Conservation (phyloP, 1,140 invertebrate genomes). For the Phortica variegata region DNA sequence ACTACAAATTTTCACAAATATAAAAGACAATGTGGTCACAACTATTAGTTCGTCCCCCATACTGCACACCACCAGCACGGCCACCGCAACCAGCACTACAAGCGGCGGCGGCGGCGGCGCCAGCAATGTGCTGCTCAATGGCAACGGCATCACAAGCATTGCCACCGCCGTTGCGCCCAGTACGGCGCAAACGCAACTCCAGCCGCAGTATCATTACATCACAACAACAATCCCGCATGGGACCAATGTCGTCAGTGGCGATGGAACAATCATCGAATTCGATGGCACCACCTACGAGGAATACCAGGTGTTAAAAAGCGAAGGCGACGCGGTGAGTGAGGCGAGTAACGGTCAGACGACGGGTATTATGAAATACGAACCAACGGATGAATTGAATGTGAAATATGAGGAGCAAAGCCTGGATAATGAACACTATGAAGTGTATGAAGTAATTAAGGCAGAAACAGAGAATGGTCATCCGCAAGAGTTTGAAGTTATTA, state of each 20-base stretch:
- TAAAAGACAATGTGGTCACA: slow-evolving; percentile 58
- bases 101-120: slow-evolving; percentile 14
- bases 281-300: slow-evolving; percentile 45
- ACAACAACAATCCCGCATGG: slow-evolving; percentile 19
- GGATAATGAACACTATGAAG: slow-evolving; percentile 37
- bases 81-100: slow-evolving; percentile 11
- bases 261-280: slow-evolving; percentile 43
- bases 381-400: slow-evolving; percentile 37
- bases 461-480: slow-evolving; percentile 32
- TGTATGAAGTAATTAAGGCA: slow-evolving; percentile 39
- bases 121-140: no score
- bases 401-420: slow-evolving; percentile 43
- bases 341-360: slow-evolving; percentile 41
- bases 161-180: not conserved
- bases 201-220: slow-evolving; percentile 49
- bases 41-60: slow-evolving; percentile 57
- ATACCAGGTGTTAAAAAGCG: slow-evolving; percentile 44
- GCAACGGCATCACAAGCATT: slow-evolving; percentile 18
- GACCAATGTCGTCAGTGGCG: slow-evolving; percentile 30
- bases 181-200: slow-evolving; percentile 6
- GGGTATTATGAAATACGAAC: slow-evolving; percentile 51
- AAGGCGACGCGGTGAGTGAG: slow-evolving; percentile 41
- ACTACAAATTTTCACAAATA: slow-evolving; percentile 52
- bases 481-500: not conserved
- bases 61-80: slow-evolving; percentile 39